A percentile compares a stretch with the other conserved stretches of the same genome.
phyloP scores from a whole-genome alignment of 2,113 vertebrate species.

The Athene cunicularia region DNA sequence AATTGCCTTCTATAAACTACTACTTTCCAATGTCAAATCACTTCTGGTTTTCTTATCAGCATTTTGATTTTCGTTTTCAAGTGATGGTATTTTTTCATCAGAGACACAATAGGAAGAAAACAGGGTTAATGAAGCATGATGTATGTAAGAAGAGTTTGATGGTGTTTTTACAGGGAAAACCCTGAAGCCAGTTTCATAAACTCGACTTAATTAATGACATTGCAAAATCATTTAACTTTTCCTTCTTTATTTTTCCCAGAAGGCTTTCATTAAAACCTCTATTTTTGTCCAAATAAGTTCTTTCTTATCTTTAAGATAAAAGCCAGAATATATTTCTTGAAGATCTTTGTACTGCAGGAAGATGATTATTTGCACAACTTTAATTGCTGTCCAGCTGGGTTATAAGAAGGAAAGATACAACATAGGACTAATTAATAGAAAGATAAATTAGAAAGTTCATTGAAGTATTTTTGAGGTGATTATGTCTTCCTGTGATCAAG shows the following conservation, averaged over 20 bases:
- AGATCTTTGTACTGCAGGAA: slow-evolving; percentile 33
- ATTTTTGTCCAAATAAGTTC: slow-evolving; percentile 58
- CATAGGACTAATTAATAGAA: slow-evolving; percentile 64
- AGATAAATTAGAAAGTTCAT: slow-evolving; percentile 67
- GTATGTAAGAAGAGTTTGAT: slow-evolving; percentile 16
- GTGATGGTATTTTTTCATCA: slow-evolving; percentile 16
- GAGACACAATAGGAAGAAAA: neutral
- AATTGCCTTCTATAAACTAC: neutral
- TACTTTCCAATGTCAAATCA: neutral
- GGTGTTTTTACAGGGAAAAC: slow-evolving; percentile 47
- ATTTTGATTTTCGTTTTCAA: slow-evolving; percentile 35
- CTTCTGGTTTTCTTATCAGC: neutral
- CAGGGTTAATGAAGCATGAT: slow-evolving; percentile 49
- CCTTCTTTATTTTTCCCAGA: slow-evolving; percentile 70
- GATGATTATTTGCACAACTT: slow-evolving; percentile 62
- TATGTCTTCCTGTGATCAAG: slow-evolving; percentile 57
- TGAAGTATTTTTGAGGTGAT: slow-evolving; percentile 57
- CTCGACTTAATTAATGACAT: slow-evolving; percentile 58
- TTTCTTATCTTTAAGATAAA: slow-evolving; percentile 62
- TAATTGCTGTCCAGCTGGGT: slow-evolving; percentile 64
- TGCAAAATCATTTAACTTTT: slow-evolving; percentile 66
- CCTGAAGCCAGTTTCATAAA: slow-evolving; percentile 61
- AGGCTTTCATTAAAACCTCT: slow-evolving; percentile 72
- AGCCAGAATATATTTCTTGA: slow-evolving; percentile 58
- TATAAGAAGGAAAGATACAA: slow-evolving; percentile 42